Base-by-base conservation (phyloP, 2,888 invertebrate genomes). In the Hyposoter didymator region DNA sequence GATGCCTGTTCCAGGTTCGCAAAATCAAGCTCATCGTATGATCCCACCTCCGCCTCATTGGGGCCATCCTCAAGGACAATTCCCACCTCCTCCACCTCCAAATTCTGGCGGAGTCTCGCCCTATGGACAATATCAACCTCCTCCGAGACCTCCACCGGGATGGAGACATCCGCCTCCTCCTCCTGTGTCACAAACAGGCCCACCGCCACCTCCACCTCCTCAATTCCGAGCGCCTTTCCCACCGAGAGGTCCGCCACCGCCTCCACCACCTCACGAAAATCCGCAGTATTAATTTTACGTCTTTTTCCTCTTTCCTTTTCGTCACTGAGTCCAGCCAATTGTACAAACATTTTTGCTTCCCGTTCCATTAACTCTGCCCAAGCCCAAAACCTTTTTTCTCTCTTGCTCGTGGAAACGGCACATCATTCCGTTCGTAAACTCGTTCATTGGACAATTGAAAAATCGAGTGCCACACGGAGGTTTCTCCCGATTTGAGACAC, bases 161-260 rank as follows among this genome's bases (percentile, higher is more conserved):
- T 96, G 96, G 96, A 94, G 96, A 82, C 96, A 96, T 49, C 96
- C 96, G 0, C 96, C 96, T 0, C 95, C 96, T 2, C 95, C 94
- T 0, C 93, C 94, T 0, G 94, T 94, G 82, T 93, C 94, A 19
- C 94, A 95, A 39, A 94, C 94, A 84, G 94, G 95, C 62, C 94
- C 95, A 0, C 95, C 95, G 2, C 94, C 95, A 0, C 95, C 96
- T 19, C 96, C 96, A 0, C 95, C 91, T 17, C 90, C 89, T 52
- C 92, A 94, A 85, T 93, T 94, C 70, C 92, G 95, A 86, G 95
- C 95, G 52, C 94, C 95, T 0, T 95, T 96, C 87, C 96, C 96
- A 7, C 96, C 96, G 55, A 95, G 96, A 88, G 96, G 96, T 52
- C 96, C 96, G 0, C 96, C 97, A 0, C 97, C 97, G 87, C 97